Evolutionary conservation across 2,888 invertebrate genomes (phyloP).

Genomic region (Xestia sexstrigata): DNA sequence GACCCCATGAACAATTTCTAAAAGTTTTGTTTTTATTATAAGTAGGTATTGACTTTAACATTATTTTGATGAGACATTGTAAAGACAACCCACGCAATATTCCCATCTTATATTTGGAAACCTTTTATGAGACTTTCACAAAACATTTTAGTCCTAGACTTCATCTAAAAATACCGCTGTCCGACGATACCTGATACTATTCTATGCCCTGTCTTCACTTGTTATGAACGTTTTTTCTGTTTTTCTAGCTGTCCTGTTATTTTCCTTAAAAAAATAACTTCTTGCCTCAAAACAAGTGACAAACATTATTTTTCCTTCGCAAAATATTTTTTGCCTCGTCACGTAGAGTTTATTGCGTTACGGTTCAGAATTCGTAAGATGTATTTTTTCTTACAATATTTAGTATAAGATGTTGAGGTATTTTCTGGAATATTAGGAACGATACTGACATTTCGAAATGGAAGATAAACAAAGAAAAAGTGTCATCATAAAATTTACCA

Average conservation of each 20-base stretch:
- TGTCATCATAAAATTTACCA: neutral
- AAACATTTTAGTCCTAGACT: neutral
- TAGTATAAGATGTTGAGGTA: conserved; percentile 2
- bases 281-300: conserved; percentile 58
- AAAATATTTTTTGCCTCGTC: conserved; percentile 52
- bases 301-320: conserved; percentile 53
- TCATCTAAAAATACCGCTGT: neutral
- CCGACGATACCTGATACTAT: conserved; percentile 28
- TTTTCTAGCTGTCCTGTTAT: conserved; percentile 42
- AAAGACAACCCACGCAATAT: too few relatives aligned
- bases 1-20: too few relatives aligned
- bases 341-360: conserved; percentile 54
- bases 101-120: neutral
- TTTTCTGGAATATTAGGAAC: conserved; percentile 17
- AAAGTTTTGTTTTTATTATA: too few relatives aligned
- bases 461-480: conserved; percentile 15
- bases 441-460: conserved; percentile 4
- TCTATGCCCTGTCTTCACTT: conserved; percentile 33
- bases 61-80: too few relatives aligned
- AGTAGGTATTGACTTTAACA: too few relatives aligned
- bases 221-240: conserved; percentile 50
- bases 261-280: conserved; percentile 55
- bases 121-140: neutral
- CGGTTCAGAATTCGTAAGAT: conserved; percentile 37
- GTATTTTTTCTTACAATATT: conserved; percentile 46